Conservation (phyloP, 2,888 invertebrate genomes). For the Myopa tessellatipennis region DNA sequence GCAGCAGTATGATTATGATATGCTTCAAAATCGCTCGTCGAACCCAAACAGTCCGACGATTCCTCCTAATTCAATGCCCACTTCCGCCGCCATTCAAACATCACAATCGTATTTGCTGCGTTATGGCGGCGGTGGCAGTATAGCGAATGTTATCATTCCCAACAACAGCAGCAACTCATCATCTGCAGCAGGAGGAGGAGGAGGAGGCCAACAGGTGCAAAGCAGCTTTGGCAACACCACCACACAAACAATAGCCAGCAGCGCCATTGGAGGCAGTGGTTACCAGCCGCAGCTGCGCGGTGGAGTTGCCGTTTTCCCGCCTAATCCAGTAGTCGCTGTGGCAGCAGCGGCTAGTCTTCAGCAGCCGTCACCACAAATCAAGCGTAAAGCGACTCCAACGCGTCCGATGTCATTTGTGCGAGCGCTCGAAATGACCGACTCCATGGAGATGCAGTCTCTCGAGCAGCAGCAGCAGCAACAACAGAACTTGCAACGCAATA, state of each 20-base stretch:
- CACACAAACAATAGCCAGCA: constrained; percentile 49
- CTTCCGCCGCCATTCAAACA: constrained; percentile 58
- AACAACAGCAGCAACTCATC: constrained; percentile 34
- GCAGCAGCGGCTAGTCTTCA: constrained; percentile 41
- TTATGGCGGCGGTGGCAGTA: constrained; percentile 54
- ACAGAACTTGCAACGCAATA: constrained; percentile 55
- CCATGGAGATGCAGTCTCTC: constrained; percentile 79
- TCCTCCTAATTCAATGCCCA: constrained; percentile 65
- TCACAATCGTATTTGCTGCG: constrained; percentile 65
- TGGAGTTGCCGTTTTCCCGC: constrained; percentile 78
- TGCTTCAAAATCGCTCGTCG: constrained; percentile 73
- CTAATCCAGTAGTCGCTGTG: constrained; percentile 64
- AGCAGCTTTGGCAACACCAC: constrained; percentile 40
- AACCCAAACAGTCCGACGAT: constrained; percentile 81
- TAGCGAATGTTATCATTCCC: constrained; percentile 37
- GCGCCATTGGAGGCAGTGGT: constrained; percentile 55
- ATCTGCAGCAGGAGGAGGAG: constrained; percentile 37
- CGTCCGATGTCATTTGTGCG: constrained; percentile 90
- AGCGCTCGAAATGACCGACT: constrained; percentile 90
- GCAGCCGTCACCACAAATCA: constrained; percentile 71
- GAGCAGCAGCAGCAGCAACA: constrained; percentile 65
- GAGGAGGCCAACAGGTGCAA: constrained; percentile 36
- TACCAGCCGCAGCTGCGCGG: constrained; percentile 76
- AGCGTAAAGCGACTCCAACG: constrained; percentile 70
- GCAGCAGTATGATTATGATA: constrained; percentile 62